Evolutionary conservation across 1,140 invertebrate species (phyloP).

Genomic region (Formica exsecta): DNA sequence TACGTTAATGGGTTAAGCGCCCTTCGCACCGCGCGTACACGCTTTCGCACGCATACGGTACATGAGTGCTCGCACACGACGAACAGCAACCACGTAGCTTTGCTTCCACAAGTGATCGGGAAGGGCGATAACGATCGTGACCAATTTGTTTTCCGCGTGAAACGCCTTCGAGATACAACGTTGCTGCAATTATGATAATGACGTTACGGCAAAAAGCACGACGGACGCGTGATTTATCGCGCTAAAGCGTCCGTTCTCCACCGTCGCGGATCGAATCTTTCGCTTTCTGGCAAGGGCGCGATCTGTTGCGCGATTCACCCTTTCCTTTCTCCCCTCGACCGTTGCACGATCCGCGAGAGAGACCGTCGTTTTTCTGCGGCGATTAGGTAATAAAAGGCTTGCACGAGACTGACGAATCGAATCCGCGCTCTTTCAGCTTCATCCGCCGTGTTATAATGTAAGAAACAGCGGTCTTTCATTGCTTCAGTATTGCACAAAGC

Average conservation of each 20-base stretch:
- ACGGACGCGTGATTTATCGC: slow-evolving; percentile 68
- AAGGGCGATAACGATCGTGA: slow-evolving; percentile 73
- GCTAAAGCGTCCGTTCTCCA: slow-evolving; percentile 30
- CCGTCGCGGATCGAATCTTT: slow-evolving; percentile 53
- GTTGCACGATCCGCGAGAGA: slow-evolving; percentile 14
- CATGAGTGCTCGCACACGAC: slow-evolving; percentile 25
- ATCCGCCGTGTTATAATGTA: not conserved
- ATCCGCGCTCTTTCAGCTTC: slow-evolving; percentile 33
- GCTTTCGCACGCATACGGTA: slow-evolving; percentile 39
- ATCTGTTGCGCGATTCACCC: slow-evolving; percentile 52
- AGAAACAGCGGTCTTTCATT: slow-evolving; percentile 9
- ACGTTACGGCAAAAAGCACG: slow-evolving; percentile 61
- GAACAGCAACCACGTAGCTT: slow-evolving; percentile 42
- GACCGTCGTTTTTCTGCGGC: slow-evolving; percentile 22
- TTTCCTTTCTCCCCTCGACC: not conserved
- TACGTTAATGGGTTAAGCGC: slow-evolving; percentile 34
- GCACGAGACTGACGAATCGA: slow-evolving; percentile 37
- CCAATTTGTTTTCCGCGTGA: slow-evolving; percentile 74
- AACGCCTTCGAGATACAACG: slow-evolving; percentile 71
- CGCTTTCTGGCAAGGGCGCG: slow-evolving; percentile 55
- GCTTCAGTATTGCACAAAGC: slow-evolving; percentile 13
- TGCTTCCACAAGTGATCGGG: slow-evolving; percentile 67
- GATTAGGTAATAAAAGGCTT: slow-evolving; percentile 40
- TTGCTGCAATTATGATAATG: slow-evolving; percentile 75
- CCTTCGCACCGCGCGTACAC: slow-evolving; percentile 14